These are phyloP conservation scores for Antheraea mylitta DNA, from an alignment of 1,140 invertebrate genomes.

Conservation along the genomic window DNA sequence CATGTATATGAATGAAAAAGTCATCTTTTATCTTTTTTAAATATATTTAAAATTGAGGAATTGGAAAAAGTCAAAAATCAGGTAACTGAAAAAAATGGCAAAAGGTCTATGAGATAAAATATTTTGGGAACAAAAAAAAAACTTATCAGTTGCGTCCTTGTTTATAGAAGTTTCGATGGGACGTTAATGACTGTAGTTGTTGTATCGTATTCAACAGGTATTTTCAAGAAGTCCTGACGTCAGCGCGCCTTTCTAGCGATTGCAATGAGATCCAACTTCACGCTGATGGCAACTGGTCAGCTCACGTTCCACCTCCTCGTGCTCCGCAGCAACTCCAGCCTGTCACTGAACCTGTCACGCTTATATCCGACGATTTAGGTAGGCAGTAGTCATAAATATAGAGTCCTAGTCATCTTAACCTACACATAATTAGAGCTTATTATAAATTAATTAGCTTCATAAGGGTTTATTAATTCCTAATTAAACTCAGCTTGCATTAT, in stretches of 20 bases:
- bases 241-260: slow-evolving; percentile 82
- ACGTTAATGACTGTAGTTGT: not conserved
- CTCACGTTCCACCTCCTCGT: slow-evolving; percentile 79
- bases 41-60: too few species aligned
- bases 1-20: too few species aligned
- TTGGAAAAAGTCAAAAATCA: too few species aligned
- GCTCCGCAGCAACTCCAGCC: slow-evolving; percentile 44
- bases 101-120: too few species aligned
- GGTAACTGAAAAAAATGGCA: too few species aligned
- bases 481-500: too few species aligned
- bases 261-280: slow-evolving; percentile 92
- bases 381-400: not conserved
- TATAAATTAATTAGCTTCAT: too few species aligned
- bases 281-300: slow-evolving; percentile 94
- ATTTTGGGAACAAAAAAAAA: too few species aligned
- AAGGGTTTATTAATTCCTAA: too few species aligned
- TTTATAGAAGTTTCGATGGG: too few species aligned
- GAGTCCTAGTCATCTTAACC: not conserved
- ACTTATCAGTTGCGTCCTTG: too few species aligned
- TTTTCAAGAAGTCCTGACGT: slow-evolving; percentile 90
- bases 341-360: slow-evolving; percentile 51
- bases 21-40: too few species aligned
- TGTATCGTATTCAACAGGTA: slow-evolving; percentile 77
- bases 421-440: not conserved
- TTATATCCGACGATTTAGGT: slow-evolving; percentile 58